Conservation (phyloP, 2,888 invertebrate genomes). For the Drosophila gaucha region DNA sequence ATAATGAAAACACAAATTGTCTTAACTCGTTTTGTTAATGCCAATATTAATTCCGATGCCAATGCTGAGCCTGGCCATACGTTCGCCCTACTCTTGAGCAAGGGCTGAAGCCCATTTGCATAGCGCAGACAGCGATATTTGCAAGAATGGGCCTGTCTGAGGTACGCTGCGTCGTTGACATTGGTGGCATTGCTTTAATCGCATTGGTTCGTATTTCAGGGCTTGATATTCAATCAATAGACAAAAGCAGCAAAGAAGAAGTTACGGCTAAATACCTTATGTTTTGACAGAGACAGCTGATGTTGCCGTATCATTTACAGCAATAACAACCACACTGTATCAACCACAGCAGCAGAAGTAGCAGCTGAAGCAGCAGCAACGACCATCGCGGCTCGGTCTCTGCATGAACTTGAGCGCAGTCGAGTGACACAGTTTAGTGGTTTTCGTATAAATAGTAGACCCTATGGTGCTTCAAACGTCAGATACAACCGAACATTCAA, state of each 20-base stretch:
- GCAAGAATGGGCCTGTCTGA: conserved; percentile 67
- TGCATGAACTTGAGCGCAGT: conserved; percentile 78
- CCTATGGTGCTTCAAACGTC: conserved; percentile 57
- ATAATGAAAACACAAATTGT: conserved; percentile 26
- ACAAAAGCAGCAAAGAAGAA: conserved; percentile 76
- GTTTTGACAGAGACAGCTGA: conserved; percentile 31
- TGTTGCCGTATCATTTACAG: conserved; percentile 6
- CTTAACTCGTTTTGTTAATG: conserved; percentile 28
- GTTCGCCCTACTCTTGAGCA: conserved; percentile 31
- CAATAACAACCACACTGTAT: conserved; percentile 20
- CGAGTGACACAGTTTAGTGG: conserved; percentile 68
- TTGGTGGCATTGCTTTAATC: conserved; percentile 71
- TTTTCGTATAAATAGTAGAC: conserved; percentile 76
- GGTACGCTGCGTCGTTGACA: conserved; percentile 53
- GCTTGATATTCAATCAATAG: conserved; percentile 61
- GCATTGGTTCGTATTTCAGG: conserved; percentile 50
- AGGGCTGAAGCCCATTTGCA: conserved; percentile 62
- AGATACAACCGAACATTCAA: conserved; percentile 67
- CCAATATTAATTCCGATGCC: conserved; percentile 12
- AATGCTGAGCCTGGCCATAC: conserved; percentile 33
- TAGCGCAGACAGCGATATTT: conserved; percentile 57
- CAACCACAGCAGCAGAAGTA: conserved; percentile 16
- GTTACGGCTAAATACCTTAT: conserved; percentile 59
- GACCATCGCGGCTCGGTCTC: conserved; percentile 60
- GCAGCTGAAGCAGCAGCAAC: conserved; percentile 33